These are phyloP conservation scores for Pseudorhombus dupliciocellatus DNA, from an alignment of 2,113 vertebrate genomes.

Conservation along the genomic window DNA sequence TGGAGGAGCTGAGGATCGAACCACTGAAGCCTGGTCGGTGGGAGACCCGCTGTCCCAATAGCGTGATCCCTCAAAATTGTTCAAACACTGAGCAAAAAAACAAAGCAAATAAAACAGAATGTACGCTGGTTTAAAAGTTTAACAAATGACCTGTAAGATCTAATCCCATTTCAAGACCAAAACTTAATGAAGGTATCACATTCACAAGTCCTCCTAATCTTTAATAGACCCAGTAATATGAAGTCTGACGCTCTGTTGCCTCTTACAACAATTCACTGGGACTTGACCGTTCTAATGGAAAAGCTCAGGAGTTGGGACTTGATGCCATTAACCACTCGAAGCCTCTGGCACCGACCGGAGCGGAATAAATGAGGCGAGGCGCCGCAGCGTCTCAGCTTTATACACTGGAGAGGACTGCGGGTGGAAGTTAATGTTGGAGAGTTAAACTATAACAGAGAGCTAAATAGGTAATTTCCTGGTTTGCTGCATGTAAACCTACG, in stretches of 20 bases:
- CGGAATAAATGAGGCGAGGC: constrained; percentile 55
- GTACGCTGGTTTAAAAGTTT: not conserved
- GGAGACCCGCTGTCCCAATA: not conserved
- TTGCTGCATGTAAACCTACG: not conserved
- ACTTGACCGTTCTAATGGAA: constrained; percentile 53
- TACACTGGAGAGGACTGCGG: not conserved
- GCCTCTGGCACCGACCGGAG: constrained; percentile 26
- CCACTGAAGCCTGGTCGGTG: no score
- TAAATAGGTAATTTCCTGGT: not conserved
- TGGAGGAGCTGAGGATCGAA: no score
- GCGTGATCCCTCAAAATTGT: not conserved
- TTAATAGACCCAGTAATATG: no score
- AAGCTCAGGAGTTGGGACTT: constrained; percentile 45
- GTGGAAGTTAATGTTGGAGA: not conserved
- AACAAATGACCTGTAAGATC: not conserved
- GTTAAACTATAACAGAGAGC: not conserved
- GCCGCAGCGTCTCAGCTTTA: constrained; percentile 35
- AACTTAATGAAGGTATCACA: no score
- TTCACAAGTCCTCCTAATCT: no score
- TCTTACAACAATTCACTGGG: constrained; percentile 47
- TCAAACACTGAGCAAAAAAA: not conserved
- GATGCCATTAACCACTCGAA: constrained; percentile 52
- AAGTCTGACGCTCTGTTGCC: not conserved
- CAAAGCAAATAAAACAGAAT: not conserved
- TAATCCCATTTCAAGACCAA: no score